Percentiles rank a stretch among this genome's conserved stretches.
phyloP scores from a whole-genome alignment of 2,888 invertebrate species.

The Pyrrhia umbra region DNA sequence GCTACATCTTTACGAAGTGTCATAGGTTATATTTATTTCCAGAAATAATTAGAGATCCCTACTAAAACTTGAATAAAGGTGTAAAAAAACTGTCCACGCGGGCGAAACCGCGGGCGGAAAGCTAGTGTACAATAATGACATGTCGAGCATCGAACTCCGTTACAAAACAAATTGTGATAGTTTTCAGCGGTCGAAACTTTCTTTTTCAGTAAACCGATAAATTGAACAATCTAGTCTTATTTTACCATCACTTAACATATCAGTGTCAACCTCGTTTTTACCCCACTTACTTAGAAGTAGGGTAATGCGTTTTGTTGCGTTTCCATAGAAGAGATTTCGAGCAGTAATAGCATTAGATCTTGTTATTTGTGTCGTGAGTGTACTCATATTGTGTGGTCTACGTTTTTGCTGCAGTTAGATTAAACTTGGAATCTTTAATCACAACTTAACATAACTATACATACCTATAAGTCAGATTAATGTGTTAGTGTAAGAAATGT shows the following conservation, averaged over 20 bases:
- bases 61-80: no score
- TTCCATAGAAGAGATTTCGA: slow-evolving; percentile 18
- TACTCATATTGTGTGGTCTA: not conserved
- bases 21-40: no score
- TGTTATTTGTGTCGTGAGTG: not conserved
- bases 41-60: no score
- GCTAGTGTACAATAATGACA: no score
- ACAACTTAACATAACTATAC: no score
- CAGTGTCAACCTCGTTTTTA: slow-evolving; percentile 41
- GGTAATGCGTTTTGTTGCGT: slow-evolving; percentile 43
- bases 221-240: slow-evolving; percentile 27
- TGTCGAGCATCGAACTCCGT: no score
- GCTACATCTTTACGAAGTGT: no score
- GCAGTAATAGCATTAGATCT: slow-evolving; percentile 5
- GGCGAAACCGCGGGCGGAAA: no score
- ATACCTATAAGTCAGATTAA: no score
- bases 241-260: slow-evolving; percentile 15
- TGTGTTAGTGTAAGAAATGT: no score
- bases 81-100: no score
- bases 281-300: slow-evolving; percentile 38
- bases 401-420: not conserved
- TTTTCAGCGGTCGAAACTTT: slow-evolving; percentile 2
- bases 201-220: slow-evolving; percentile 4
- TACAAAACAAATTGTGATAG: slow-evolving; percentile 18
- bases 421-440: no score